Conservation (phyloP, 1,140 invertebrate genomes). For the Lordiphosa collinella region DNA sequence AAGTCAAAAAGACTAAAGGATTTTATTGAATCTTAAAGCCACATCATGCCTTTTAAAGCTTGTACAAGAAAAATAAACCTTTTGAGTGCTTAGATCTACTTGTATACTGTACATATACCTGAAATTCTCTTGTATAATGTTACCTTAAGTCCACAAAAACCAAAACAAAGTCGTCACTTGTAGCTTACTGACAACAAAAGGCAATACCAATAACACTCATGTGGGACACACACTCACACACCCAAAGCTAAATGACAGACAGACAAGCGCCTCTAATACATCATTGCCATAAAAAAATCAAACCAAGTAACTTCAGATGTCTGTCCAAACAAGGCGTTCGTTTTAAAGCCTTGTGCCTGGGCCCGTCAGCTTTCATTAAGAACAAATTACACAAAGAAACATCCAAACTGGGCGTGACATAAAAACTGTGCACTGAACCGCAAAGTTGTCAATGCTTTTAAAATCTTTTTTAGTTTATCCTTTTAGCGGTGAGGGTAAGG, state of each 20-base stretch:
- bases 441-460: slow-evolving; percentile 12
- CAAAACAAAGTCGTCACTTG: too few relatives aligned
- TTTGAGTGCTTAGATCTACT: too few relatives aligned
- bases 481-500: neutral
- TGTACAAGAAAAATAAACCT: too few relatives aligned
- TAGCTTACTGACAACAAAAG: slow-evolving; percentile 8
- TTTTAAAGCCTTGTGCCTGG: slow-evolving; percentile 22
- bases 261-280: slow-evolving; percentile 3
- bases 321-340: slow-evolving; percentile 3
- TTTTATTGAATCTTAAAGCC: too few relatives aligned
- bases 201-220: slow-evolving; percentile 12
- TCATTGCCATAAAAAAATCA: slow-evolving; percentile 1
- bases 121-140: too few relatives aligned
- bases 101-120: too few relatives aligned
- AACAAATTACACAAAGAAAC: slow-evolving; percentile 25
- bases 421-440: slow-evolving; percentile 31
- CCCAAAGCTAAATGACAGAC: slow-evolving; percentile 2
- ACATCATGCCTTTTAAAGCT: too few relatives aligned
- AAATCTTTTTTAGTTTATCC: slow-evolving; percentile 24
- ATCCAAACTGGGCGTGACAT: slow-evolving; percentile 21
- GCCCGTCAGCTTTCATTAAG: slow-evolving; percentile 49
- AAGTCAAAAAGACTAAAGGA: too few relatives aligned
- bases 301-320: neutral
- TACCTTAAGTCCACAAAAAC: too few relatives aligned
- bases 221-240: neutral